Base-by-base conservation (phyloP, 1,140 invertebrate genomes). In the Saxidomus purpurata region DNA sequence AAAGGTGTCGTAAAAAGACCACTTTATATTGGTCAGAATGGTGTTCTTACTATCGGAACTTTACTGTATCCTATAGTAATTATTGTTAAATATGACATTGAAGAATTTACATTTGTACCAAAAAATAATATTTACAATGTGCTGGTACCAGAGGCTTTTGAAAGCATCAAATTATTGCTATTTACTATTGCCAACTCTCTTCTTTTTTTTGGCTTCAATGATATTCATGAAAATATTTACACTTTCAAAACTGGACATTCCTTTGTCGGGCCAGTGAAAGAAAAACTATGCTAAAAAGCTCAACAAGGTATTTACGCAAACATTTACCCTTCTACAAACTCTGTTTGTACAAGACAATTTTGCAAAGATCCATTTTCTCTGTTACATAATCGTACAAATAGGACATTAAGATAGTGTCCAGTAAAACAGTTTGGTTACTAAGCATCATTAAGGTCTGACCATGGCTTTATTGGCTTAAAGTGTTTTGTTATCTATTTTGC, bases 351-450 rank as follows among this genome's bases (percentile, higher is more conserved):
- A 88, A 80, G 55, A 19, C 77, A 38, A 88, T 88, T 88, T 79
- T 81, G 49, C 77, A 81, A 52, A 80, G 86, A 80, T 88, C 86
- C 77, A 88, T 88, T 88, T 88, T 88, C 76, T 11, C 6, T 4
- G 43, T 88, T 88, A 88, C 34, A 36, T 38, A 88, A 88, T 3
- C 31, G 31, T 17, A 31, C 61, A 88, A 88, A 88, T 59, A 88
- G 25, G 34, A 49, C n/a, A 74, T 38, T n/a, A 34, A 81, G 86
- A 88, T 88, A 88, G 40, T 59, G 69, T 55, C 59, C 28, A 63
- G 76, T 88, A 88, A 88, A 88, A 88, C 86, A 88, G 86, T 81
- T 88, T 49, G 47, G 86, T 88, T 59, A 79, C 86, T 22, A 88
- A 28, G 86, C 76, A 81, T 34, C 34, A n/a, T 36, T 28, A 34